phyloP scores from a whole-genome alignment of 2,797 vertebrate genomes.

The Pteronotus mesoamericanus region DNA sequence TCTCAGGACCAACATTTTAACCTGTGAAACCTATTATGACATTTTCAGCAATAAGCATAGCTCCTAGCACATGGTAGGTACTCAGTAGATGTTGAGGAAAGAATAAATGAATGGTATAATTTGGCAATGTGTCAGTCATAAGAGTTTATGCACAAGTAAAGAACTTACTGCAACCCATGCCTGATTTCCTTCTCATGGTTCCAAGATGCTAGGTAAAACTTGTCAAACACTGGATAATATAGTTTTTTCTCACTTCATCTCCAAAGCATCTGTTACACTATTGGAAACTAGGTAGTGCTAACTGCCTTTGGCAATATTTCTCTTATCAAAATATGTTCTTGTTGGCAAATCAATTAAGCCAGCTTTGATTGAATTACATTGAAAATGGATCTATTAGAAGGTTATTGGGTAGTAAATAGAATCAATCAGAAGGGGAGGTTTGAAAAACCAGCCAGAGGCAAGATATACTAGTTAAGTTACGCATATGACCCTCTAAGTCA shows the following conservation, averaged over 20 bases:
- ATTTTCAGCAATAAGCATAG: not conserved
- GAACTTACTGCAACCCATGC: rapidly evolving
- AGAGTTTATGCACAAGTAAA: not conserved
- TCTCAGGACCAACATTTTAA: not conserved
- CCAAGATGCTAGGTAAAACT: not conserved
- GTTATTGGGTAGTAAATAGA: not conserved
- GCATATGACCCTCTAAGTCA: not conserved
- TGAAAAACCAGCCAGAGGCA: not conserved
- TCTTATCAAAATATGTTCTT: not conserved
- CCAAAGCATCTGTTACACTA: not conserved
- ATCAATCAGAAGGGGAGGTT: not conserved
- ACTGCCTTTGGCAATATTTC: not conserved
- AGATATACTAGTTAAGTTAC: not conserved
- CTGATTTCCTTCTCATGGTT: not conserved
- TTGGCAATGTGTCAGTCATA: not conserved
- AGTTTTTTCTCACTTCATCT: not conserved
- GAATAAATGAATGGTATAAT: not conserved
- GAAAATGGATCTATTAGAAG: not conserved
- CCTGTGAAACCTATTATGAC: not conserved
- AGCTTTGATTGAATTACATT: not conserved
- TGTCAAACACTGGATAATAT: not conserved
- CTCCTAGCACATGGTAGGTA: not conserved
- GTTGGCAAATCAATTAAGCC: not conserved
- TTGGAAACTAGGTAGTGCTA: not conserved
- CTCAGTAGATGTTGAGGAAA: not conserved